Evolutionary conservation across 2,797 vertebrate species (phyloP).

Genomic region (Enteromius argenteus): DNA sequence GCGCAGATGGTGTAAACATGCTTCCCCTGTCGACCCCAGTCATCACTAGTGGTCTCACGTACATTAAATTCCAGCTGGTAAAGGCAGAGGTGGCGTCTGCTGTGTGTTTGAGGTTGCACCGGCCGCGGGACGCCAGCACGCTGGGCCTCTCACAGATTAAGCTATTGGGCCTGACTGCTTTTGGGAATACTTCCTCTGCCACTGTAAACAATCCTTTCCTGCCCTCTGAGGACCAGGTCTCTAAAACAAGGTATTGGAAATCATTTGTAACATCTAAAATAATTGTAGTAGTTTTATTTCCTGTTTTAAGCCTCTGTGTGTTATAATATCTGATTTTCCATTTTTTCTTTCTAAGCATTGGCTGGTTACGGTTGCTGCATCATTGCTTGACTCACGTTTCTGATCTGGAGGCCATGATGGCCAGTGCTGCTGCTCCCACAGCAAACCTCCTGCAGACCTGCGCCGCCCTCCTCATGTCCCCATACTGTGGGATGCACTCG

Average conservation of each 20-base stretch:
- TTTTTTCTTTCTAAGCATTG: constrained; percentile 83
- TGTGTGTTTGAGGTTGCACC: constrained; percentile 93
- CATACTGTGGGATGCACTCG: constrained; percentile 99
- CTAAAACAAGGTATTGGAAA: constrained; percentile 91
- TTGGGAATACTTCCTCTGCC: constrained; percentile 97
- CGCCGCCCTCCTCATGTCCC: constrained; percentile 96
- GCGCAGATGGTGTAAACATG: constrained; percentile 97
- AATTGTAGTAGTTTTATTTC: not conserved
- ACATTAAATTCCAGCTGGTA: constrained; percentile 98
- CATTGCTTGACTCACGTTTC: constrained; percentile 98
- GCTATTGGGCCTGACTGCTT: constrained; percentile 93
- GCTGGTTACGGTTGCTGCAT: constrained; percentile 95
- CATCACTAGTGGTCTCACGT: constrained; percentile 95
- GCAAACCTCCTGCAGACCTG: constrained; percentile 98
- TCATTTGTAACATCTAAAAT: not conserved
- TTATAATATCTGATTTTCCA: not conserved
- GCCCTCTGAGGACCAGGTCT: constrained; percentile 98
- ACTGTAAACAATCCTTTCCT: constrained; percentile 98
- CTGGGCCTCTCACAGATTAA: constrained; percentile 98
- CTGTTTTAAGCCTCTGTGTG: not conserved
- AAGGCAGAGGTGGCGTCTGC: constrained; percentile 98
- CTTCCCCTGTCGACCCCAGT: constrained; percentile 95
- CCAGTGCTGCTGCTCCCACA: constrained; percentile 95
- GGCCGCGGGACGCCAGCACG: constrained; percentile 95
- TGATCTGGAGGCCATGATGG: constrained; percentile 98